These are phyloP conservation scores for Otolemur crassicaudatus DNA, from an alignment of 2,797 vertebrate species.

Conservation along the genomic window DNA sequence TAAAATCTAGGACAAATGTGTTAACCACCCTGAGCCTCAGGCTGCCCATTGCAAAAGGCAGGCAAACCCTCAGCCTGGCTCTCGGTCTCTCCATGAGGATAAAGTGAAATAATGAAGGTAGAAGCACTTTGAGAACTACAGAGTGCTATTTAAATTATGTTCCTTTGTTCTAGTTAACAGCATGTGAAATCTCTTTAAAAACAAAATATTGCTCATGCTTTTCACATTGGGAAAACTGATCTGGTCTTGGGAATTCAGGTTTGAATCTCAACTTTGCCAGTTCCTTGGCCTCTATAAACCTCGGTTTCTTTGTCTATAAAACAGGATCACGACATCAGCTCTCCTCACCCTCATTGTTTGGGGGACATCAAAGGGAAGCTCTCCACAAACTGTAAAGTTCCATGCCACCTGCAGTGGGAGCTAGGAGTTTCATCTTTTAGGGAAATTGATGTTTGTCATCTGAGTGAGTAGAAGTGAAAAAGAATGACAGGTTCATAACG, in stretches of 20 bases:
- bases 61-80: background rate
- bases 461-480: background rate
- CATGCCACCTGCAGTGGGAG: background rate
- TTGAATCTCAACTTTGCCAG: background rate
- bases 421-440: background rate
- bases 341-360: background rate
- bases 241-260: background rate
- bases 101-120: background rate
- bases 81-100: background rate
- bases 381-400: background rate
- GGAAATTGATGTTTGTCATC: background rate
- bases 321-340: background rate
- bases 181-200: background rate
- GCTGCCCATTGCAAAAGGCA: background rate
- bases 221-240: background rate
- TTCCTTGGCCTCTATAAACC: background rate
- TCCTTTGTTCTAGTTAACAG: slow-evolving; percentile 34
- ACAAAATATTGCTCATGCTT: background rate
- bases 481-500: background rate
- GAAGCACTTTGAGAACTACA: background rate
- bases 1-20: background rate
- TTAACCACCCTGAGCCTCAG: background rate
- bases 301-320: slow-evolving; percentile 24
- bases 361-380: background rate
- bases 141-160: background rate